phyloP scores from a whole-genome alignment of 1,140 invertebrate species.

The Drosophila aff. region DNA sequence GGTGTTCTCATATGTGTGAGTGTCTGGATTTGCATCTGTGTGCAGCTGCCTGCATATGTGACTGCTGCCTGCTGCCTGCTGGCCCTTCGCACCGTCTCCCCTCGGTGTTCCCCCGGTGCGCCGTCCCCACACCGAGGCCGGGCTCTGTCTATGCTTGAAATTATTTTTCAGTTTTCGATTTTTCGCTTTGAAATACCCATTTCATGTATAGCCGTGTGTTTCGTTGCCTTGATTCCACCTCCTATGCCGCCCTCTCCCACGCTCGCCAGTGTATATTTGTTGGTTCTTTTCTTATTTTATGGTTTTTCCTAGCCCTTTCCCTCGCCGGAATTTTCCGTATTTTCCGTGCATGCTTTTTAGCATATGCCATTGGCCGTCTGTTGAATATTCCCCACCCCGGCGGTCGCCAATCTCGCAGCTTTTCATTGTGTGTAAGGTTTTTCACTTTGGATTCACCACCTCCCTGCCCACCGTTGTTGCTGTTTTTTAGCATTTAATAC shows the following conservation, averaged over 20 bases:
- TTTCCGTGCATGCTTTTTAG: conserved; percentile 75
- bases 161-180: conserved; percentile 84
- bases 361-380: conserved; percentile 79
- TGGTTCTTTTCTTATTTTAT: conserved; percentile 51
- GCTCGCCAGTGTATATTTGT: conserved; percentile 6
- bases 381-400: conserved; percentile 19
- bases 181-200: conserved; percentile 83
- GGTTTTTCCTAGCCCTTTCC: conserved; percentile 35
- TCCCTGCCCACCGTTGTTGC: conserved; percentile 52
- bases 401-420: conserved; percentile 58
- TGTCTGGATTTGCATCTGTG: conserved; percentile 62
- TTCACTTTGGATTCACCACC: conserved; percentile 66
- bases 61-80: conserved; percentile 37
- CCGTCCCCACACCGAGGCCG: background rate
- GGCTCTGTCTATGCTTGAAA: conserved; percentile 66
- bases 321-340: conserved; percentile 71
- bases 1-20: conserved; percentile 68
- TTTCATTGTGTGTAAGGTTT: conserved; percentile 83
- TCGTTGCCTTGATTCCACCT: conserved; percentile 56
- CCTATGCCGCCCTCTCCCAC: background rate
- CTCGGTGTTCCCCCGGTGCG: background rate
- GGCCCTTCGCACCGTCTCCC: conserved; percentile 4
- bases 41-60: conserved; percentile 76
- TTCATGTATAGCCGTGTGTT: conserved; percentile 66
- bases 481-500: conserved; percentile 84